phyloP scores from a whole-genome alignment of 2,888 invertebrate species.

The Agriopis aurantiaria region DNA sequence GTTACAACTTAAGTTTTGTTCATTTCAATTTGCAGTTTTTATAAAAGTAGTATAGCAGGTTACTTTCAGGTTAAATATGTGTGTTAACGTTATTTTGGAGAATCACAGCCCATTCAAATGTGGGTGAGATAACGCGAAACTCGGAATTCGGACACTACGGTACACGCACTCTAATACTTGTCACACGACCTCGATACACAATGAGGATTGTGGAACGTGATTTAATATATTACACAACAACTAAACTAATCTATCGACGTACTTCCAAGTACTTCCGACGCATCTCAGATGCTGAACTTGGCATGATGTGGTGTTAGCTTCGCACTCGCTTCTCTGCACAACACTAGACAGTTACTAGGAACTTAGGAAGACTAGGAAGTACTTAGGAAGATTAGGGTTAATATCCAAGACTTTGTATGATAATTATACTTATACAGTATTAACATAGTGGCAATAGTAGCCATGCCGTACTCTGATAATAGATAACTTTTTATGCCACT shows the following conservation, averaged over 20 bases:
- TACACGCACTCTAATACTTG: conserved; percentile 53
- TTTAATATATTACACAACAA: conserved; percentile 40
- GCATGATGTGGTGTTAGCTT: neutral
- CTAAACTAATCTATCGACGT: conserved; percentile 30
- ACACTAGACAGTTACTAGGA: too few relatives aligned
- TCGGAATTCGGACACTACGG: conserved; percentile 79
- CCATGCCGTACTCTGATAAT: too few relatives aligned
- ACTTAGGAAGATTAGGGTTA: too few relatives aligned
- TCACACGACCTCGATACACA: conserved; percentile 45
- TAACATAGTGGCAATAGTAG: too few relatives aligned
- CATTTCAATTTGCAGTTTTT: conserved; percentile 1
- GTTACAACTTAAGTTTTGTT: neutral
- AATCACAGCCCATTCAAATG: conserved; percentile 58
- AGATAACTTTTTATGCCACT: too few relatives aligned
- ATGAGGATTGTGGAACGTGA: conserved; percentile 33
- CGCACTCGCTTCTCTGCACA: neutral
- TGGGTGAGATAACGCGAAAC: conserved; percentile 77
- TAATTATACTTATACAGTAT: too few relatives aligned
- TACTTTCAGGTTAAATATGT: conserved; percentile 7
- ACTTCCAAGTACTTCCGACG: too few relatives aligned
- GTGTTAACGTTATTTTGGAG: conserved; percentile 54
- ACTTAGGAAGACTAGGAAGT: too few relatives aligned
- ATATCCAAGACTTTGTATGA: too few relatives aligned
- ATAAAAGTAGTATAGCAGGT: conserved; percentile 9
- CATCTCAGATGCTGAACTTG: conserved; percentile 34